Conservation (phyloP, 2,797 vertebrate species). For the Clarias platycephalus region DNA sequence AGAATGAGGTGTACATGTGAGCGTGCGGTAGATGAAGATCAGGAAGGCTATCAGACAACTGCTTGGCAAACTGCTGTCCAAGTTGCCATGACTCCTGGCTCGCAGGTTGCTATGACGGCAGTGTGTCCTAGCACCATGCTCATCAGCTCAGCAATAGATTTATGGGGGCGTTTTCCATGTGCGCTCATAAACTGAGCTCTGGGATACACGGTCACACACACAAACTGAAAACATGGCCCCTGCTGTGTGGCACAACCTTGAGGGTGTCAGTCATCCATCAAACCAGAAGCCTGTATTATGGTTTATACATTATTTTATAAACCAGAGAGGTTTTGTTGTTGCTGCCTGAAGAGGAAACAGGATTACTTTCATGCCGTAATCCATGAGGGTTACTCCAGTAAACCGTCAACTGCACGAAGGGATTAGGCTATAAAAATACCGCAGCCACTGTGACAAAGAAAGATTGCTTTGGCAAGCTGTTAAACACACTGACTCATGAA, state of each 20-base stretch:
- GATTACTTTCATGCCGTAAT: conserved; percentile 49
- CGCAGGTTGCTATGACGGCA: conserved; percentile 57
- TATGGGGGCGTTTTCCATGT: conserved; percentile 38
- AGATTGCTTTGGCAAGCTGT: conserved; percentile 7
- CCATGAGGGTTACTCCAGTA: conserved; percentile 54
- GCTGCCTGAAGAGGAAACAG: conserved; percentile 9
- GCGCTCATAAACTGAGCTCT: conserved; percentile 12
- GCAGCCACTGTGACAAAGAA: not conserved
- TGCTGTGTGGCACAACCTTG: not conserved
- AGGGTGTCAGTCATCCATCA: not conserved
- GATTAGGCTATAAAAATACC: conserved; percentile 48
- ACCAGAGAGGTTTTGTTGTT: not conserved
- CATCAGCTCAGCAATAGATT: conserved; percentile 36
- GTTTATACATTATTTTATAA: conserved; percentile 16
- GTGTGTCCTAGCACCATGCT: conserved; percentile 48
- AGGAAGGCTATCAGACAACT: conserved; percentile 25
- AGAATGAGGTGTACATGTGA: not conserved
- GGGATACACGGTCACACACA: not conserved
- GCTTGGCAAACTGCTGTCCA: conserved; percentile 41
- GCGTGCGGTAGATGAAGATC: not conserved
- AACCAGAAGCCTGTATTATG: not conserved
- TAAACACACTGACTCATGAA: conserved; percentile 9
- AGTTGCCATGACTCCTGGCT: conserved; percentile 60
- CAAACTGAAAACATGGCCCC: not conserved
- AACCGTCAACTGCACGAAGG: not conserved